Evolutionary conservation across 1,140 invertebrate species (phyloP), one percentile per base, ranked within the genome.

Genomic region (Drosophila seguyi): DNA sequence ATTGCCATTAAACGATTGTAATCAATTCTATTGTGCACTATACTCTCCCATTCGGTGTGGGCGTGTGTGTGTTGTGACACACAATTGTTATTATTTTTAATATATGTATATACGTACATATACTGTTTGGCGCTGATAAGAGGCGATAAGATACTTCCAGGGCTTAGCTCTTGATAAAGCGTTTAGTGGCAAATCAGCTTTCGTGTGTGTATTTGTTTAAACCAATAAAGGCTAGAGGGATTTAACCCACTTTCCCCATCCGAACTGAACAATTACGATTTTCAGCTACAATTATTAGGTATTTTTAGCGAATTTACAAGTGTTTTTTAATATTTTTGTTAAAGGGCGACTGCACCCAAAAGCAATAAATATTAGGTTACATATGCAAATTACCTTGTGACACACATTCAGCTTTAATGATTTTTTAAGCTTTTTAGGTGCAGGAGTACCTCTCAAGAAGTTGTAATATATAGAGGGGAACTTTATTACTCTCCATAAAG

Each of bases 1-100:
- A 77, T 77, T 68, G 74, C 74, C 74, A 77, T 77, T 77, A 60
- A 77, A 77, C 74, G 73, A 77, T 77, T 57, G 45, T 77, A 77
- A 77, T 77, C 74, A 77, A 77, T 77, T 77, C 75, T 38, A 77
- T 77, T 77, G 74, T 77, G 59, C 72, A 65, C 73, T 68, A 41
- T 47, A 65, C 48, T 57, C 67, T 58, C 44, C 53, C 18, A 34
- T 53, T 14, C 36, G 7, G 66, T 34, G 65, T 71, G 25, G 66
- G 66, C 41, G 68, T 68, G 38, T 41, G 22, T 75, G 55, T 48
- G 59, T 14, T 29, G n/a, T 69, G 66, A 36, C 66, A 67, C 74
- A 48, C 62, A 77, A 77, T 55, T 77, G 74, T 77, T 77, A 60
- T 68, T 77, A 60, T 67, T 58, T 75, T 77, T 50, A 69, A 69